Conservation (phyloP, 2,797 vertebrate species). For the Acanthiza pusilla region DNA sequence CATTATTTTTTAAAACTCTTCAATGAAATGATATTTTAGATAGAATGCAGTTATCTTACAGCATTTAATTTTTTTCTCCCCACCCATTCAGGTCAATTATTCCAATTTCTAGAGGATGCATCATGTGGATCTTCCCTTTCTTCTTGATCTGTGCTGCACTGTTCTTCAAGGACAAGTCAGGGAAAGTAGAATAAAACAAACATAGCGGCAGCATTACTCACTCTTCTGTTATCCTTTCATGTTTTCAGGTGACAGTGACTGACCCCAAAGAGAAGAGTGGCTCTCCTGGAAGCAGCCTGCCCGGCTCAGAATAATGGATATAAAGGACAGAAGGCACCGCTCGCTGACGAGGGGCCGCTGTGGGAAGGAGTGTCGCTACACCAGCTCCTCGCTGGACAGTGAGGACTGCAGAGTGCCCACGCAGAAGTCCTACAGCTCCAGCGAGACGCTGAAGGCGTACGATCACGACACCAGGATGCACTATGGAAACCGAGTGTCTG, state of each 20-base stretch:
- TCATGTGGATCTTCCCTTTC: not conserved
- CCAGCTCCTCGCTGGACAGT: constrained; percentile 88
- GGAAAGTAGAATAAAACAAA: not conserved
- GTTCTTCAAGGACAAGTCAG: not conserved
- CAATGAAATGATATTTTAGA: not conserved
- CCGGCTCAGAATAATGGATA: constrained; percentile 81
- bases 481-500: constrained; percentile 89
- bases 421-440: constrained; percentile 98
- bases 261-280: not conserved
- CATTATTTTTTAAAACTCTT: not conserved
- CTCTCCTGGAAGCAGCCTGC: not conserved
- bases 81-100: not conserved
- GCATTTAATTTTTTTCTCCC: not conserved
- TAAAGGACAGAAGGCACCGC: constrained; percentile 91
- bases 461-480: constrained; percentile 94
- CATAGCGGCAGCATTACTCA: not conserved
- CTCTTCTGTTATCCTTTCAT: not conserved
- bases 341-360: constrained; percentile 88
- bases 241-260: constrained; percentile 59
- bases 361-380: constrained; percentile 91
- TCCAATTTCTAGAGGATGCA: not conserved
- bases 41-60: not conserved
- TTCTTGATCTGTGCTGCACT: rapidly evolving
- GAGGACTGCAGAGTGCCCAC: constrained; percentile 94
- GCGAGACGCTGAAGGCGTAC: constrained; percentile 95